Evolutionary conservation across 64 coral and sea anemone genomes (phyloP), one percentile per base, ranked within the genome.

Genomic region (Catalaphyllia jardinei): DNA sequence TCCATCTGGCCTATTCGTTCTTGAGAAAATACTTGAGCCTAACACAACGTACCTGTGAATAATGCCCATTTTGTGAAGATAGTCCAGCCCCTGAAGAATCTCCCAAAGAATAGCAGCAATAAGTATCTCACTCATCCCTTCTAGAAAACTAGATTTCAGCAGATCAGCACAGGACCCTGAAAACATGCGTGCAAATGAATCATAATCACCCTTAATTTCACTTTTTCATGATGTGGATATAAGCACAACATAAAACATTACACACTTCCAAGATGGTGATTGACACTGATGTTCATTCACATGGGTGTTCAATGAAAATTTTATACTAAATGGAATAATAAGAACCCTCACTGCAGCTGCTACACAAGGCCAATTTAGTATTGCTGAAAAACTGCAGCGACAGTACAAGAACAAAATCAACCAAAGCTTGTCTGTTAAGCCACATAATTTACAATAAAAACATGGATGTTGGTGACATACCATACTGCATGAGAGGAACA

Each of bases 41-140:
- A 71, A 39, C 8, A 18, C 25, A 20, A 73, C 73, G 22, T 76
- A 99, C 97, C 97, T 95, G 88, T 99, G 97, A 86, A 99, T 93
- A 61, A 95, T 89, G 13, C 86, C 80, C 85, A 99, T 88, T 29
- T 86, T 99, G 46, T 99, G 93, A 79, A 99, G 79, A 78, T 99
- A 95, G 8, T 99, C 97, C 77, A 99, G 52, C 22, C 90, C 97
- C 64, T 95, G 94, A 15, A 99, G 87, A 27, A 87, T 72, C 87
- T 93, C 97, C 88, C 86, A 89, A 3, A 99, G 60, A 69, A 99
- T 93, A n/a, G 79, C 81, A 83, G 97, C 75, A 93, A 99, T 91
- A 25, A 95, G 76, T 29, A 75, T 46, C 80, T 99, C 97, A 60
- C 83, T 79, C 84, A 99, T 93, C n/a, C 97, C 97, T 59, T 88